Percentiles rank a stretch among this genome's conserved stretches.
These are phyloP conservation scores for Cephalopachus bancanus DNA, from an alignment of 2,797 vertebrate species.

Conservation along the genomic window DNA sequence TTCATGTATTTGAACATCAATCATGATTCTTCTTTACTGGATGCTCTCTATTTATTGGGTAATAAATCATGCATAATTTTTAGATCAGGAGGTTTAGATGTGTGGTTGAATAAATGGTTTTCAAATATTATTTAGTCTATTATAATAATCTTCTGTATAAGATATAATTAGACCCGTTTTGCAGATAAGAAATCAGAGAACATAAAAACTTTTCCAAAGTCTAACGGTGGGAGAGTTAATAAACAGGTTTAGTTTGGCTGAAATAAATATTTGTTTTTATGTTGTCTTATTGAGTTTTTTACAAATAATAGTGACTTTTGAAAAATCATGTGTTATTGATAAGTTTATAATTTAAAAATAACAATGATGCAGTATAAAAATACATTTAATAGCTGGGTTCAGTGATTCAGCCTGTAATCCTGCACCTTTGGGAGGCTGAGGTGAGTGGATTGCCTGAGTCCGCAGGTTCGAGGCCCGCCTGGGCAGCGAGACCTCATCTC, in stretches of 20 bases:
- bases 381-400: too few relatives aligned
- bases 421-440: too few relatives aligned
- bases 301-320: not conserved
- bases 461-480: too few relatives aligned
- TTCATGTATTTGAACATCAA: not conserved
- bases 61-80: not conserved
- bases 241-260: not conserved
- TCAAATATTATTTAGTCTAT: not conserved
- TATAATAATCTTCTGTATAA: not conserved
- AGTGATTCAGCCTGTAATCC: too few relatives aligned
- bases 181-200: not conserved
- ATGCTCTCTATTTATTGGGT: not conserved
- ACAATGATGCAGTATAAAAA: not conserved
- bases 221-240: not conserved
- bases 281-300: not conserved
- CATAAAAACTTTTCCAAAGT: not conserved
- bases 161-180: not conserved
- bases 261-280: not conserved
- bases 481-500: too few relatives aligned
- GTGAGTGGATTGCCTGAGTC: too few relatives aligned
- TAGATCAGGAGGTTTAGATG: not conserved
- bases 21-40: not conserved
- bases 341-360: not conserved
- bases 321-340: not conserved
- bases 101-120: not conserved